These are phyloP conservation scores for Erinaceus europaeus DNA, from an alignment of 2,113 vertebrate species.

Conservation along the genomic window DNA sequence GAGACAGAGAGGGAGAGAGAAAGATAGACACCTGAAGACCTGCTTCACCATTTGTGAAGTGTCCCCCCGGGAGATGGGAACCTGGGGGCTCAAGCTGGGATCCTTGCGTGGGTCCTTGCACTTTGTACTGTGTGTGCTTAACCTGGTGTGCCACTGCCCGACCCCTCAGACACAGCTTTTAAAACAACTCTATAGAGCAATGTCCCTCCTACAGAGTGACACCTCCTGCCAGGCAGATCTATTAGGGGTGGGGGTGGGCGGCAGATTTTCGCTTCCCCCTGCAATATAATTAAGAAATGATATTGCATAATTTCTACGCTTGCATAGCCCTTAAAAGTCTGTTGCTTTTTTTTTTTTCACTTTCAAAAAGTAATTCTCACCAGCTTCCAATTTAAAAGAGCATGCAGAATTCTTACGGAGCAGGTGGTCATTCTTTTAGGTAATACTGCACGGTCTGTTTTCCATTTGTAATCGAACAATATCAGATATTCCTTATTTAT, in stretches of 20 bases:
- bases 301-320: not conserved
- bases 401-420: not conserved
- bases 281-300: not conserved
- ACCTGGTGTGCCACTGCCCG: too few species aligned
- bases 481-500: not conserved
- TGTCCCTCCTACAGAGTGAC: not conserved
- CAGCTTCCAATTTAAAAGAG: not conserved
- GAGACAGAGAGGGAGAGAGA: too few species aligned
- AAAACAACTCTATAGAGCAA: too few species aligned
- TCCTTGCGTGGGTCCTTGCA: too few species aligned
- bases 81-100: too few species aligned
- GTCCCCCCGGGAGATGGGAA: too few species aligned
- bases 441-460: conserved; percentile 10
- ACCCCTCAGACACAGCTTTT: too few species aligned
- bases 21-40: too few species aligned
- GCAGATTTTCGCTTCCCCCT: not conserved
- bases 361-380: not conserved
- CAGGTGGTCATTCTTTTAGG: not conserved
- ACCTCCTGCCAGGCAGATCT: not conserved
- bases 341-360: too few species aligned
- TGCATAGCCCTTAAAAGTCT: not conserved
- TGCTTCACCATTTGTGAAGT: too few species aligned
- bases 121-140: too few species aligned
- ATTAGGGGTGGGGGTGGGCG: not conserved
- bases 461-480: not conserved